Base-by-base conservation (phyloP, 2,888 invertebrate genomes). In the Nudaria mundana region DNA sequence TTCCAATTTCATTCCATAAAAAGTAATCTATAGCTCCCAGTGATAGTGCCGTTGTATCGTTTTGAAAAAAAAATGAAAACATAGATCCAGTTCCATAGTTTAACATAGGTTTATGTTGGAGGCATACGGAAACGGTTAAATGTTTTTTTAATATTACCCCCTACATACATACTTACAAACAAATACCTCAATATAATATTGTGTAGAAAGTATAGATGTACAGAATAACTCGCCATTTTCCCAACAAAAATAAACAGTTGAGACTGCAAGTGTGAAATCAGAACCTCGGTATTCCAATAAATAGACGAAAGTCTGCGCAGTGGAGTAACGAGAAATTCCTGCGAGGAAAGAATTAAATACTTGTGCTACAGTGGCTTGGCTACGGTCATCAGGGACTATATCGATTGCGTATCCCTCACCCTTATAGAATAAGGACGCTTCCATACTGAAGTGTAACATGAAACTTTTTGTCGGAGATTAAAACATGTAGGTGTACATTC, bases 351-450 rank as follows among this genome's bases (percentile, higher is more conserved):
- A 57, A 56, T 57, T 53, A 40, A 56, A 61, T 63, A 55, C 51
- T 53, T 56, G 56, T 40, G 30, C 18, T 18, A 34, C 12, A 32
- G n/a, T n/a, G n/a, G n/a, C n/a, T n/a, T n/a, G n/a, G n/a, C n/a
- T n/a, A n/a, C n/a, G n/a, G 57, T 64, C 71, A 72, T 66, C 64
- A 58, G 59, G 66, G 62, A 44, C 40, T 47, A 52, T 69, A 67
- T 69, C 60, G 68, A 66, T 69, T 68, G 66, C 71, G 59, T 68
- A 72, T 67, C 63, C 65, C 65, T 59, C 65, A 54, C 66, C 66
- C 66, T 52, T 42, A 30, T 8, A 3, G 8, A 5, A 16, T 31
- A 23, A 26, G 34, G 24, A 3, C 1, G 2, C n/a, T n/a, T 55
- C 35, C 20, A 49, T 37, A 55, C 29, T 30, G 18, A 5, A 7